Evolutionary conservation across 2,888 invertebrate species (phyloP), one percentile per base, ranked within the genome.

Genomic region (Dolomedes plantarius): DNA sequence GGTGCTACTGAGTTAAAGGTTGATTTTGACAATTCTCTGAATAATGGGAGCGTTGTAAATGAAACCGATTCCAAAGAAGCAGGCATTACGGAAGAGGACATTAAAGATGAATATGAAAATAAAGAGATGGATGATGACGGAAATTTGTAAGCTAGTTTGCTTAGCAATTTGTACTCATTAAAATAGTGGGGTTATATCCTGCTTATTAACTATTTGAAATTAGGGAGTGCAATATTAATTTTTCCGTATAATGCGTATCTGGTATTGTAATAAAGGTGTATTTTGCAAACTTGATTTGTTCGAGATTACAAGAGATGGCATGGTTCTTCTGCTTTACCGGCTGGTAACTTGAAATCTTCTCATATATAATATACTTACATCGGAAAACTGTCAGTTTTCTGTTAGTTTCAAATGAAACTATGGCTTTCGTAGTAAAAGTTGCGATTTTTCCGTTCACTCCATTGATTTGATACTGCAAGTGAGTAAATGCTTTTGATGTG

Each of bases 131-230:
- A 32, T 31, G 77, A 72, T 16, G 36, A 64, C 7, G 83, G 72
- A 39, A 36, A 69, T 39, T 64, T 68, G 82, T 82, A 82, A 82
- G 82, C 27, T 9, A 23, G 39, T 67, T 50, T 50, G 19, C 19
- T 23, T 23, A 56, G 23, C 5, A 46, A 16, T 23, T 16, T 3
- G 19, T 23, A 5, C 46, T 36, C 6, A 36, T 36, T 36, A 2
- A 16, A 46, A 46, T 11, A 2, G 2, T 16, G n/a, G 2, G 46
- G 11, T 2, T 46, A 16, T 46, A 9, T 16, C 13, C 7, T n/a
- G 11, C 36, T 7, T n/a, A n/a, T n/a, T 11, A 36, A 36, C 13
- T 11, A 9, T 16, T 16, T 11, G 16, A 2, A 16, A 46, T 16
- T 46, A 46, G 16, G 16, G 16, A 16, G 16, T 46, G 16, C 16